Evolutionary conservation across 2,113 vertebrate species (phyloP).

Genomic region (Malurus cyaneus): DNA sequence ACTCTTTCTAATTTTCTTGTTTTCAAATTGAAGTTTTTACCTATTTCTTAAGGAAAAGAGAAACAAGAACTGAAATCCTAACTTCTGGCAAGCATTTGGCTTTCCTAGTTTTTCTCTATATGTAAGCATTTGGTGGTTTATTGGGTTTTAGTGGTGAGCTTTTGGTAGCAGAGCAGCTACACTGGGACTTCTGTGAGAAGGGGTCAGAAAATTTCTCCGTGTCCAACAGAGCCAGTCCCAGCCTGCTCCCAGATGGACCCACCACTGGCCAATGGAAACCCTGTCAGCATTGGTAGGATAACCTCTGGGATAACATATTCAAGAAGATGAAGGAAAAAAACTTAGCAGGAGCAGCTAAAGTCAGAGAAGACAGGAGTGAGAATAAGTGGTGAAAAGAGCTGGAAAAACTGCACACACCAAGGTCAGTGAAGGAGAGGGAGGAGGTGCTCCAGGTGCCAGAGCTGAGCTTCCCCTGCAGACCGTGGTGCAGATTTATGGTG

Average conservation of each 20-base stretch:
- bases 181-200: not conserved
- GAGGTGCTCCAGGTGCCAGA: not conserved
- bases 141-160: not conserved
- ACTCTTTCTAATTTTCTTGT: not conserved
- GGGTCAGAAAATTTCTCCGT: not conserved
- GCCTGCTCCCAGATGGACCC: not conserved
- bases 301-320: not conserved
- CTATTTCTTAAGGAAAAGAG: not conserved
- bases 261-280: rapidly evolving
- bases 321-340: not conserved
- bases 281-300: rapidly evolving
- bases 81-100: not conserved
- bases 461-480: not conserved
- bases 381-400: not conserved
- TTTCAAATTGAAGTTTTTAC: not conserved
- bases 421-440: not conserved
- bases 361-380: not conserved
- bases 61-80: not conserved
- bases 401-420: not conserved
- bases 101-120: not conserved
- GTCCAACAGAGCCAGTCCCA: not conserved
- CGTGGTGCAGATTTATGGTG: too few species aligned
- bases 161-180: not conserved
- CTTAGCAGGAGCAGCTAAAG: not conserved
- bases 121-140: not conserved